phyloP scores from a whole-genome alignment of 92 coral and sea anemone species.

The Isaurus tuberculatus region DNA sequence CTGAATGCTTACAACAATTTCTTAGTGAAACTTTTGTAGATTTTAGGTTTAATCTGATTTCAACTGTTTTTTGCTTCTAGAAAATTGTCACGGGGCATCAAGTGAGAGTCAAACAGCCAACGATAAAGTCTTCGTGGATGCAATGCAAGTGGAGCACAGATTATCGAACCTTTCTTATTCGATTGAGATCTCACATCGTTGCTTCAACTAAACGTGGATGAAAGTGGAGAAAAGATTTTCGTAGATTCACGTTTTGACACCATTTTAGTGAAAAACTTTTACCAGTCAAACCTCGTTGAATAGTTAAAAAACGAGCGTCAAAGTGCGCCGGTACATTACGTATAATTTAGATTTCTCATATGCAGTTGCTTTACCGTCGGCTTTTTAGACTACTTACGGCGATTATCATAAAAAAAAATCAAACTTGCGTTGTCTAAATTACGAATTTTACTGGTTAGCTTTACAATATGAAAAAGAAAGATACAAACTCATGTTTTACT shows the following conservation, averaged over 20 bases:
- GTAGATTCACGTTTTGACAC: neutral
- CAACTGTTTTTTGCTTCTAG: neutral
- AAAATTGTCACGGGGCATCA: constrained; percentile 17
- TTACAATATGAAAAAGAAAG: too few relatives aligned
- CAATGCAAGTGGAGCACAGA: neutral
- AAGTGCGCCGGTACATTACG: too few relatives aligned
- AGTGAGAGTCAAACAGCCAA: neutral
- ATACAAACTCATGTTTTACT: too few relatives aligned
- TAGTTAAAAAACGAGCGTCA: too few relatives aligned
- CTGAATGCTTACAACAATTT: neutral
- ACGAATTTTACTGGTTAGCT: too few relatives aligned
- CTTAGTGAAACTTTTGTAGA: neutral
- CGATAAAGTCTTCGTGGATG: neutral
- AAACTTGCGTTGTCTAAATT: too few relatives aligned
- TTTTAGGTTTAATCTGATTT: neutral
- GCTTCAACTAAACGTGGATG: neutral
- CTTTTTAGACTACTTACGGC: neutral
- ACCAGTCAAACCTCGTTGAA: too few relatives aligned
- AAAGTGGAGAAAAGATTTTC: neutral
- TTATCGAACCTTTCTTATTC: neutral
- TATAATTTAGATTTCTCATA: too few relatives aligned
- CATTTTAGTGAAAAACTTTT: neutral
- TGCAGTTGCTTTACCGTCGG: too few relatives aligned
- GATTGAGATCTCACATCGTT: neutral
- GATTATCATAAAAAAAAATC: too few relatives aligned